Evolutionary conservation across 2,113 vertebrate genomes (phyloP), one percentile per base, ranked within the genome.

Genomic region (Actenoides lindsayi): DNA sequence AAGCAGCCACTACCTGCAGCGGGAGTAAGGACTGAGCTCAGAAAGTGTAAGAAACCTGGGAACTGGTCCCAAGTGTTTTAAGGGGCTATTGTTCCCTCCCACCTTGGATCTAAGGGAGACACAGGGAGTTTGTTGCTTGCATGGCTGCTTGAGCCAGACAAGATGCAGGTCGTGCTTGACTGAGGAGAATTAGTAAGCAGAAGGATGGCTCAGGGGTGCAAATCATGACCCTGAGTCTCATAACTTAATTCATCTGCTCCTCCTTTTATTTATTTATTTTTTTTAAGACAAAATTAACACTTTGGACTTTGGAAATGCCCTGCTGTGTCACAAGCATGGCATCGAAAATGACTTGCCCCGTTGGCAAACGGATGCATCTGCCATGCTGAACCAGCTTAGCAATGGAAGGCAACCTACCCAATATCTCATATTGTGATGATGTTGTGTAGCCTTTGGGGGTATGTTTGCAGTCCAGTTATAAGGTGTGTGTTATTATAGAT

Each of bases 301-400:
- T 95, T 86, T 69, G 35, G 75, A 69, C 39, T 91, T 92, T 81
- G 41, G 51, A 90, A 87, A 64, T 42, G 30, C 42, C n/a, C 18
- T 81, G n/a, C 69, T 76, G 69, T 77, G 46, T 73, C 81, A 57
- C 91, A 89, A 74, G 65, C 4, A 31, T 76, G 75, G 53, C 63
- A 80, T 69, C 76, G 76, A 87, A 44, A 16, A 11, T 71, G 70
- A 42, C 69, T 76, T 87, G 31, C 54, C 46, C 73, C 31, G 74
- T 10, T 44, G 75, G 68, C 67, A 31, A 59, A 41, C 63, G 56
- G 63, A 59, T 2, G 2, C 10, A 42, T 83, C 62, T 87, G 65
- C 42, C 28, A 5, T 16, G 2, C 80, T 53, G 33, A 92, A 33
- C 20, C 48, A 64, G 27, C 60, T 75, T 51, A 84, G 74, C 30